These are phyloP conservation scores for Coleophora deauratella DNA, from an alignment of 2,888 invertebrate species.

Conservation along the genomic window DNA sequence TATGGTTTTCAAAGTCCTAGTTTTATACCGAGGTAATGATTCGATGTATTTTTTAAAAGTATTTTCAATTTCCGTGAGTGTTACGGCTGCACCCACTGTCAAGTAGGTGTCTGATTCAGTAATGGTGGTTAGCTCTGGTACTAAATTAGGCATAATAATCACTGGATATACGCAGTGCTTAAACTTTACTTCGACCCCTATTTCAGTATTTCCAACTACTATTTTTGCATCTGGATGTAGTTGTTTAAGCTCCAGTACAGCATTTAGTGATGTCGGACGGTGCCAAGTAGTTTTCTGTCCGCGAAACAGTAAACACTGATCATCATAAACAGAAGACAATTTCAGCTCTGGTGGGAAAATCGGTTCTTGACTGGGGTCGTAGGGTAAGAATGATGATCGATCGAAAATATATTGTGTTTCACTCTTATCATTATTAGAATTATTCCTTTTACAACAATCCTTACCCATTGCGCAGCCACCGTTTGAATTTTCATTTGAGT, in stretches of 20 bases:
- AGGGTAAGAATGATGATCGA: constrained; percentile 76
- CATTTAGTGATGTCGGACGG: constrained; percentile 75
- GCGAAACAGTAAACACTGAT: constrained; percentile 61
- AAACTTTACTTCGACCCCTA: constrained; percentile 89
- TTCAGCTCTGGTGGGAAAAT: constrained; percentile 89
- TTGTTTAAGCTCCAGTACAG: constrained; percentile 78
- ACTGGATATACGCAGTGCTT: constrained; percentile 83
- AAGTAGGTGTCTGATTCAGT: constrained; percentile 73
- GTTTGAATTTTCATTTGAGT: constrained; percentile 16
- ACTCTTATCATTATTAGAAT: constrained; percentile 39
- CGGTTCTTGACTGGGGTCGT: constrained; percentile 84
- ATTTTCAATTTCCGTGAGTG: constrained; percentile 83
- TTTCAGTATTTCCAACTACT: constrained; percentile 88
- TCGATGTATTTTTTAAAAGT: constrained; percentile 76
- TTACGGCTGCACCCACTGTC: constrained; percentile 86
- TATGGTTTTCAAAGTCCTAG: constrained; percentile 79
- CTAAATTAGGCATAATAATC: constrained; percentile 88
- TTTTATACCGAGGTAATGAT: constrained; percentile 72
- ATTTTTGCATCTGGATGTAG: constrained; percentile 80
- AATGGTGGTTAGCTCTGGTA: constrained; percentile 83
- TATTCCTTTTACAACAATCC: constrained; percentile 76
- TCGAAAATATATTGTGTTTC: constrained; percentile 74
- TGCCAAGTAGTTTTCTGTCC: constrained; percentile 79
- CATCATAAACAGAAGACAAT: constrained; percentile 73
- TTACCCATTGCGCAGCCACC: constrained; percentile 75